A percentile compares a stretch with the other conserved stretches of the same genome.
phyloP scores from a whole-genome alignment of 2,113 vertebrate species.

The Saccopteryx bilineata region DNA sequence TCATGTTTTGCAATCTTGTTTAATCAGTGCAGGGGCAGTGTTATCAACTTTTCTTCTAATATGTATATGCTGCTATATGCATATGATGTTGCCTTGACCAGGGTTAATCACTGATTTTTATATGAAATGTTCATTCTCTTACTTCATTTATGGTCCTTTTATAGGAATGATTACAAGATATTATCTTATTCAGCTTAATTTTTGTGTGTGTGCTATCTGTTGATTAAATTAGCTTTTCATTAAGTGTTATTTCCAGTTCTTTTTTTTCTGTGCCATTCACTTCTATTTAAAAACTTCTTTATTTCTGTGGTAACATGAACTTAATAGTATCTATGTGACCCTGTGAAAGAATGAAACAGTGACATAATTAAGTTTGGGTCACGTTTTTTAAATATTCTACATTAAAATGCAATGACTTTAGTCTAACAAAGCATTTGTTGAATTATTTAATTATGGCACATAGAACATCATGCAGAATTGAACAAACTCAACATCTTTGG shows the following conservation, averaged over 20 bases:
- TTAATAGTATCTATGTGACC: background rate
- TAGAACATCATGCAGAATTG: background rate
- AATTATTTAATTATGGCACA: background rate
- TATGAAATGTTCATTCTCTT: background rate
- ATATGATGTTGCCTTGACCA: background rate
- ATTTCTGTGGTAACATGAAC: background rate
- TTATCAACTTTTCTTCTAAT: conserved; percentile 15
- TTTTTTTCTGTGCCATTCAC: background rate
- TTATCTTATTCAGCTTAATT: background rate
- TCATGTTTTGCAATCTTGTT: background rate
- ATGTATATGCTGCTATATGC: background rate
- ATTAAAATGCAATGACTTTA: background rate
- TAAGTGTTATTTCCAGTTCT: background rate
- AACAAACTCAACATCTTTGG: background rate
- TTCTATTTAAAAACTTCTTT: background rate
- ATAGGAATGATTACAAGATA: background rate
- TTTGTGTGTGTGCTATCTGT: background rate
- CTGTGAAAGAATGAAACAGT: background rate
- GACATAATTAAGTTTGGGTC: background rate
- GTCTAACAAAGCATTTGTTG: background rate
- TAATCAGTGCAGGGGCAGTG: background rate
- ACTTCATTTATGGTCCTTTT: background rate
- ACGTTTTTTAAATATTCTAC: background rate
- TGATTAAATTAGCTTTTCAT: background rate
- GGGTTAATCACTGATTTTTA: background rate